phyloP scores from a whole-genome alignment of 2,888 invertebrate genomes.

The Uropetala carovei region DNA sequence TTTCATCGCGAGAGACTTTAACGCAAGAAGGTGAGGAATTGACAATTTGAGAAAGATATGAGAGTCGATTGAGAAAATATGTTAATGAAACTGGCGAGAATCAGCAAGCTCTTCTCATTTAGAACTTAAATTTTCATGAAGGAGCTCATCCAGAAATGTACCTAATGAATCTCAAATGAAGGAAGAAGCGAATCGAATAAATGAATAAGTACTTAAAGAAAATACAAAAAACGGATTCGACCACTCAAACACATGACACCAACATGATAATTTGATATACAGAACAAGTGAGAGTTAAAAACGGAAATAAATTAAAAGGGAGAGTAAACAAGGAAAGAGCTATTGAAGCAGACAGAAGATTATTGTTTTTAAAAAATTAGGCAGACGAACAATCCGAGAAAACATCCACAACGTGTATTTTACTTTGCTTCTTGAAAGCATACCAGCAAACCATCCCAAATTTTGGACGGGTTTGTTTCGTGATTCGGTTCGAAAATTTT shows the following conservation, averaged over 20 bases:
- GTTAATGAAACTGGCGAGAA: neutral
- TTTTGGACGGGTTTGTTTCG: too few relatives aligned
- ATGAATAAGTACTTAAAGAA: neutral
- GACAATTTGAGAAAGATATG: neutral
- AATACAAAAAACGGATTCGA: neutral
- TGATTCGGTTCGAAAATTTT: too few relatives aligned
- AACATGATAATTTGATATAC: neutral
- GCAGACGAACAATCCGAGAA: too few relatives aligned
- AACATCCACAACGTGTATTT: too few relatives aligned
- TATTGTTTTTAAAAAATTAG: too few relatives aligned
- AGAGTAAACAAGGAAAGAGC: too few relatives aligned
- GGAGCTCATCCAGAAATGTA: neutral
- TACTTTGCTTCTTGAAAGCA: too few relatives aligned
- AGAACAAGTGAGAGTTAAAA: neutral
- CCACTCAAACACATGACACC: neutral
- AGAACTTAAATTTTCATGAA: neutral
- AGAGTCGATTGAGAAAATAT: neutral
- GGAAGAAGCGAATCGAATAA: neutral
- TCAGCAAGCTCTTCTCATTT: neutral
- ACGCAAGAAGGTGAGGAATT: neutral
- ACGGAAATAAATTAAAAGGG: too few relatives aligned
- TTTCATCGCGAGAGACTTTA: too few relatives aligned
- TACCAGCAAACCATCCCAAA: too few relatives aligned
- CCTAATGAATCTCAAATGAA: neutral
- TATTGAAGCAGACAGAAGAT: too few relatives aligned